Evolutionary conservation across 2,888 invertebrate genomes (phyloP).

Genomic region (Orgyia antiqua): DNA sequence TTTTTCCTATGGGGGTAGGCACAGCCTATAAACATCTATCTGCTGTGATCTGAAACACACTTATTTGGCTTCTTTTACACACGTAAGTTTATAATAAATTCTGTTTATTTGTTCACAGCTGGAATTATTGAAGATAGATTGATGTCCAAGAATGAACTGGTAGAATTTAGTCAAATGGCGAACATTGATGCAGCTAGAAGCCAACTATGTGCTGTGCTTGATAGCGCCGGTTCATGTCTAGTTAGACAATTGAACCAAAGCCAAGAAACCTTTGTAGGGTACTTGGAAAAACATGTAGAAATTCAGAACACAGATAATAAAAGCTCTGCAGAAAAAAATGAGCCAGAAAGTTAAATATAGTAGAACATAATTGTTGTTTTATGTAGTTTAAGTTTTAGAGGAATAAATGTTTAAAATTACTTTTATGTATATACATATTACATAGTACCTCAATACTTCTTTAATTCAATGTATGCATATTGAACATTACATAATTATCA

Average conservation of each 20-base stretch:
- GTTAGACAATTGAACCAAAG: constrained; percentile 82
- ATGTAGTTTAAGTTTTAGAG: constrained; percentile 21
- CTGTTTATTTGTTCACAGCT: constrained; percentile 65
- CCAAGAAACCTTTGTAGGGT: constrained; percentile 82
- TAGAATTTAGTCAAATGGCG: constrained; percentile 81
- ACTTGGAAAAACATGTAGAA: constrained; percentile 80
- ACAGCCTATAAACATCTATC: too few relatives aligned
- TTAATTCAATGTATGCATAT: too few relatives aligned
- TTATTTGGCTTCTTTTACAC: too few relatives aligned
- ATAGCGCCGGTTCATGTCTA: constrained; percentile 80
- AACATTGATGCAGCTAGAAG: constrained; percentile 81
- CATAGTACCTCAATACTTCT: too few relatives aligned
- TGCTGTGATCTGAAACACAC: too few relatives aligned
- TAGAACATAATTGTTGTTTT: constrained; percentile 8
- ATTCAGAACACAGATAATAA: constrained; percentile 31
- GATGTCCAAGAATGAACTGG: constrained; percentile 82
- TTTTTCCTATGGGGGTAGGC: too few relatives aligned
- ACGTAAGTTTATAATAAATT: too few relatives aligned
- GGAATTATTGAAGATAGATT: constrained; percentile 85
- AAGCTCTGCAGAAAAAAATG: constrained; percentile 15
- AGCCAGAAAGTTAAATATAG: constrained; percentile 25
- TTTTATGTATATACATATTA: neutral
- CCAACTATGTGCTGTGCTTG: constrained; percentile 83
- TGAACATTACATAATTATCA: too few relatives aligned
- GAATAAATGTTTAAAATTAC: constrained; percentile 15